Base-by-base conservation (phyloP, 2,888 invertebrate genomes). In the Ornithoptera priamus region DNA sequence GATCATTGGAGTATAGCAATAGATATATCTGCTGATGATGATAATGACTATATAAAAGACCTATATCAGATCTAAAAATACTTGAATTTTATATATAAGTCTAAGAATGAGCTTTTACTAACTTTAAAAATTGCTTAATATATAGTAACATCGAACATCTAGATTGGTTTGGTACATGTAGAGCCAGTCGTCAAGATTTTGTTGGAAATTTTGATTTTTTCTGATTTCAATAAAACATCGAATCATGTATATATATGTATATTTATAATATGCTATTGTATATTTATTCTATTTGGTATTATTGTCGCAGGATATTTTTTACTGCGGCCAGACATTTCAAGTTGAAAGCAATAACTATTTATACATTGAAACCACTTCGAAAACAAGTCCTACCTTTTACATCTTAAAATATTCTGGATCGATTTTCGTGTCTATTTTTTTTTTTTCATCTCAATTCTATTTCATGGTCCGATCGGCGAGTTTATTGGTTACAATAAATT, bases 141-240 rank as follows among this genome's bases (percentile, higher is more conserved):
- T 4, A n/a, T 4, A 30, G 30, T 30, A 30, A 30, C 30, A 30
- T 30, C 30, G 3, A 30, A 30, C 4, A 2, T 4, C 30, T 30
- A 46, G 2, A 4, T 46, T 46, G 46, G 15, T 46, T 46, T 46
- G 2, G 46, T 46, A 46, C 7, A 39, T 39, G 8, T 39, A 8
- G 10, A 8, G 10, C 39, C 7, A 30, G 39, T 10, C 7, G 10
- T 39, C 10, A 39, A 39, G 46, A 46, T 46, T 46, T 46, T 46
- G 46, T 46, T 15, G 46, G 46, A 46, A 2, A 15, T 46, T 46
- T 46, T 46, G 15, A 1, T 15, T 4, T 46, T 58, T n/a, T 7
- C 7, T 1, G 24, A 22, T 36, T 65, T 65, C 65, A 65, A 71
- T 69, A 69, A 72, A 69, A 72, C 67, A 71, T 65, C 60, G 62